Percentiles rank a stretch among this genome's conserved stretches.
Conservation (phyloP, 92 coral and sea anemone genomes). For the Phenganax marumi region DNA sequence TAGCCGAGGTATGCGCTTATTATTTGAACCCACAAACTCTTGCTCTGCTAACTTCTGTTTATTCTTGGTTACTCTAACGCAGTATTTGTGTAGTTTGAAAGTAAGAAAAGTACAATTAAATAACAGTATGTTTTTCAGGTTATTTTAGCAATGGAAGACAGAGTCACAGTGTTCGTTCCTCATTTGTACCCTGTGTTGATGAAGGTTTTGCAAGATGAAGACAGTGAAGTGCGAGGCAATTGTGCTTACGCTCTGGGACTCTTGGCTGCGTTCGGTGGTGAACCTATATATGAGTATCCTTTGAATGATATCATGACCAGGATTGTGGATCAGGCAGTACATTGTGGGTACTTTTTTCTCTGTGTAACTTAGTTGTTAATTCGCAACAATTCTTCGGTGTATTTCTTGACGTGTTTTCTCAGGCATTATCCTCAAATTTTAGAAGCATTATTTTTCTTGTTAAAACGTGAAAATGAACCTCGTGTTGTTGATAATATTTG, state of each 20-base stretch:
- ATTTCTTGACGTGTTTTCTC: constrained; percentile 11
- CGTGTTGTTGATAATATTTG: constrained; percentile 87
- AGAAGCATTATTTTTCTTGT: constrained; percentile 70
- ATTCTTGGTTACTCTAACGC: no score
- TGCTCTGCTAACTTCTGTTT: no score
- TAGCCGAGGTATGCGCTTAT: constrained; percentile 73
- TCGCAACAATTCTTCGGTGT: background rate
- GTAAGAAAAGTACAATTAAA: no score
- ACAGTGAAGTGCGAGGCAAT: constrained; percentile 91
- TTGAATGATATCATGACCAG: background rate
- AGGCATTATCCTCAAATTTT: constrained; percentile 82
- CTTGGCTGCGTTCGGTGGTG: constrained; percentile 84
- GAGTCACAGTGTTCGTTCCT: constrained; percentile 81
- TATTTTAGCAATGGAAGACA: constrained; percentile 68
- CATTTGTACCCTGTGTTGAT: constrained; percentile 85
- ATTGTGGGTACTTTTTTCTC: background rate
- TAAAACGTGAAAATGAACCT: constrained; percentile 64
- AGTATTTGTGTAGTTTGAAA: background rate
- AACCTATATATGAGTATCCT: constrained; percentile 86
- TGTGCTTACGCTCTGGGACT: constrained; percentile 89
- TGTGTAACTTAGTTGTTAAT: no score
- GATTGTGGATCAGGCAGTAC: background rate
- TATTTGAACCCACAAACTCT: no score
- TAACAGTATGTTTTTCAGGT: constrained; percentile 46
- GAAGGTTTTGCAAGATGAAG: constrained; percentile 82